These are phyloP conservation scores for Neomorphus geoffroyi DNA, from an alignment of 2,797 vertebrate genomes.

Conservation along the genomic window DNA sequence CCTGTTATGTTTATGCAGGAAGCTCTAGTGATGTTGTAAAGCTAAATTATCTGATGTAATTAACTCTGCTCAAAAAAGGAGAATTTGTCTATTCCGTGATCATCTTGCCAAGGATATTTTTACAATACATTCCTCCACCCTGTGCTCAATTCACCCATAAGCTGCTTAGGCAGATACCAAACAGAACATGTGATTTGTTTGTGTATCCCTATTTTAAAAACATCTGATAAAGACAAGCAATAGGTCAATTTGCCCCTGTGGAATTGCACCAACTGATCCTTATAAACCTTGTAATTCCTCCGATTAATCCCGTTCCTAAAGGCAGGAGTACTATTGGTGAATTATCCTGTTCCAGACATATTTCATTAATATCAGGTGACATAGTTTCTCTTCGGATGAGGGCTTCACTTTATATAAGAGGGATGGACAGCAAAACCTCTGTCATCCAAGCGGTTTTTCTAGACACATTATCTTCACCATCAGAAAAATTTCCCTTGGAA, in stretches of 20 bases:
- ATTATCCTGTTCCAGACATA: not conserved
- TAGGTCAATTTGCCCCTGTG: not conserved
- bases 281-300: slow-evolving; percentile 21
- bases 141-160: not conserved
- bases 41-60: not conserved
- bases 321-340: not conserved
- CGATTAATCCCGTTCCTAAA: slow-evolving; percentile 4
- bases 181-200: not conserved
- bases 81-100: not conserved
- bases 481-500: slow-evolving; percentile 18
- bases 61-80: not conserved
- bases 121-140: not conserved
- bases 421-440: not conserved
- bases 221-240: slow-evolving; percentile 25
- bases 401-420: not conserved
- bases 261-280: not conserved
- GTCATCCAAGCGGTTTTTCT: not conserved
- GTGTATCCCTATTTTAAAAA: slow-evolving; percentile 17
- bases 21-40: not conserved
- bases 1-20: not conserved
- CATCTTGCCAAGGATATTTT: not conserved
- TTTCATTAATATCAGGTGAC: not conserved
- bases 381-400: not conserved
- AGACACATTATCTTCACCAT: not conserved
- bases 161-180: not conserved